Conservation (phyloP, 35 echinoderm and acorn worm genomes). For the Acanthaster planci region DNA sequence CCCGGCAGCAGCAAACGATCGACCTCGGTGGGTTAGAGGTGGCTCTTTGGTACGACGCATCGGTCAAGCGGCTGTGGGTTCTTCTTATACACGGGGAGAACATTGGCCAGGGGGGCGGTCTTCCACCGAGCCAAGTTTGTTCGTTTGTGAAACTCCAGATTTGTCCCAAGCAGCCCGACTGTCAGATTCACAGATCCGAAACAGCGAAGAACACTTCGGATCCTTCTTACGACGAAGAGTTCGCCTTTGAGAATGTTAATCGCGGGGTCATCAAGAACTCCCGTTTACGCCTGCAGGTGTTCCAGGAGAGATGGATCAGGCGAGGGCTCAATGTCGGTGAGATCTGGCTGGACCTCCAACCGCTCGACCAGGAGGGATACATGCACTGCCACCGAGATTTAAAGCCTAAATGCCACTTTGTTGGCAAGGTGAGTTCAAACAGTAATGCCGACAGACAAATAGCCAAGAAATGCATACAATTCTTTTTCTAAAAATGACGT, state of each 20-base stretch:
- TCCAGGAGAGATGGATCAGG: neutral
- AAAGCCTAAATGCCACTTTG: slow-evolving; percentile 9
- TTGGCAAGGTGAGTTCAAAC: too few relatives aligned
- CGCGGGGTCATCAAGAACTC: slow-evolving; percentile 4
- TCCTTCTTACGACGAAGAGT: slow-evolving; percentile 46
- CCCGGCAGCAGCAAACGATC: slow-evolving; percentile 6
- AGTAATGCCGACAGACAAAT: too few relatives aligned
- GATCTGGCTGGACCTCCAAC: slow-evolving; percentile 7
- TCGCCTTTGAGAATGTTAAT: slow-evolving; percentile 34
- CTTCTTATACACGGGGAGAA: slow-evolving; percentile 44
- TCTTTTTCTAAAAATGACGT: too few relatives aligned
- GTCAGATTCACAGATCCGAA: slow-evolving; percentile 17
- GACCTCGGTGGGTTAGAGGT: slow-evolving; percentile 63
- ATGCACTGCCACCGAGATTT: slow-evolving; percentile 36
- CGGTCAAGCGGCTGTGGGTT: slow-evolving; percentile 30
- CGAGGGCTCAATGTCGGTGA: slow-evolving; percentile 16
- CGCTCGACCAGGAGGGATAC: neutral
- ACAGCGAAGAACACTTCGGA: slow-evolving; percentile 35
- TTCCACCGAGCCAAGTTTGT: neutral
- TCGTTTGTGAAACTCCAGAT: slow-evolving; percentile 48
- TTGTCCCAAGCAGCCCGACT: neutral
- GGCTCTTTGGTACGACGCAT: slow-evolving; percentile 27
- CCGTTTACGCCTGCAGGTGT: slow-evolving; percentile 36
- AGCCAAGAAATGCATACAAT: too few relatives aligned
- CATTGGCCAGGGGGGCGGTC: slow-evolving; percentile 5